Evolutionary conservation across 2,797 vertebrate genomes (phyloP), one percentile per base, ranked within the genome.

Genomic region (Catamblyrhynchus diadema): DNA sequence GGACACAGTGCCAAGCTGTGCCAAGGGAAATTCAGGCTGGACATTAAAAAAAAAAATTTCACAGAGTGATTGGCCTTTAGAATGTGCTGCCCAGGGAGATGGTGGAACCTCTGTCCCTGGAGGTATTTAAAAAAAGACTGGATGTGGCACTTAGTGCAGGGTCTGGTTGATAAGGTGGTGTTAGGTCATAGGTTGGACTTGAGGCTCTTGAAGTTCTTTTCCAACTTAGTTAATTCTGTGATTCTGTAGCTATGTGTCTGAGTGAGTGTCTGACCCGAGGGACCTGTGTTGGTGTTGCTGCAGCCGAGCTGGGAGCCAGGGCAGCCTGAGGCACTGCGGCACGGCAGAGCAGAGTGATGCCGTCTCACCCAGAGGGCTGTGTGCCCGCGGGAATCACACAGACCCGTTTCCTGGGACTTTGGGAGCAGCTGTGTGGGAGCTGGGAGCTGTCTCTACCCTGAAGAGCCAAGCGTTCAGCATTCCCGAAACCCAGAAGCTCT

Each of bases 221-320:
- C 82, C 39, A 53, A 4, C 24, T 6, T 14, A 10, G 30, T 25
- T 61, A 32, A 61, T 54, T 41, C 33, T 22, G 48, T 18, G 48
- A 22, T 41, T 69, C 41, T 54, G 47, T 2, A 21, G 72, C 21
- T 35, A 2, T 0, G 9, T 69, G 87, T 32, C 65, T 6, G n/a
- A 9, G 19, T 54, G 48, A 4, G 54, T 19, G 28, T 54, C 48
- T 14, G 22, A 19, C 23, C 50, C 9, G 10, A 30, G 50, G 50
- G 72, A 47, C 17, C 24, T 0, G 10, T 0, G 8, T 0, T 37
- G 81, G 48, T 33, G 5, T 37, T 5, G 21, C 60, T 32, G 17
- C 25, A 28, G 53, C 3, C 28, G 50, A 2, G 39, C 59, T 2
- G 17, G 80, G 53, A 82, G 86, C 79, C 5, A 8, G 62, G 28